Evolutionary conservation across 2,113 vertebrate species (phyloP), one percentile per base, ranked within the genome.

Genomic region (Microtus oregoni): DNA sequence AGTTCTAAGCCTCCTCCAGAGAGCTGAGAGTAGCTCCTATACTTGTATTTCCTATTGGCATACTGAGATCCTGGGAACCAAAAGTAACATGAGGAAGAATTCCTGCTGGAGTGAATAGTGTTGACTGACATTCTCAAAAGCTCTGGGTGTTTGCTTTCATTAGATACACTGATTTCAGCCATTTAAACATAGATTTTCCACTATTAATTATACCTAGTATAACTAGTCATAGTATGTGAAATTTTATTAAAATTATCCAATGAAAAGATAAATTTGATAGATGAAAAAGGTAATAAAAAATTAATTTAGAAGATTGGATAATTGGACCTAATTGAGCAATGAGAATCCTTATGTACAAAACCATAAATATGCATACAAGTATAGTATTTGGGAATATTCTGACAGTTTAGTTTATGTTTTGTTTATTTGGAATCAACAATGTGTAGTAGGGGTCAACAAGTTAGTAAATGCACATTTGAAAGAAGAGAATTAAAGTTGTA

Each of bases 111-210:
- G 38, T 82, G 14, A 96, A 75, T 89, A 83, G 30, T 63, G 17
- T 11, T 14, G 52, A 90, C 4, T 76, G 9, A 41, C 7, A 38
- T 79, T 96, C 7, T 47, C 17, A 55, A 67, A 11, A 87, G 20
- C n/a, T 92, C 58, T 81, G 7, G 58, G n/a, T 86, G 75, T 47
- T 63, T 67, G 3, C 22, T 78, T 93, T 90, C 35, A 72, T 94
- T 85, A 77, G 13, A 61, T 32, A 85, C 3, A 38, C 24, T 38
- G 28, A 89, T 87, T 73, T 88, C 2, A 82, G 86, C 67, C 32
- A 92, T 91, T 79, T n/a, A 78, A 70, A 92, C 85, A 85, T n/a
- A n/a, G n/a, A n/a, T 65, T 77, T 72, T 76, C 86, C 65, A 86
- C 9, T 70, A 2, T n/a, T 89, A 92, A 50, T 86, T 91, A 1